A percentile compares a stretch with the other conserved stretches of the same genome.
These are phyloP conservation scores for Pseudococcus jackbeardsleyi DNA, from an alignment of 2,888 invertebrate species.

Conservation along the genomic window DNA sequence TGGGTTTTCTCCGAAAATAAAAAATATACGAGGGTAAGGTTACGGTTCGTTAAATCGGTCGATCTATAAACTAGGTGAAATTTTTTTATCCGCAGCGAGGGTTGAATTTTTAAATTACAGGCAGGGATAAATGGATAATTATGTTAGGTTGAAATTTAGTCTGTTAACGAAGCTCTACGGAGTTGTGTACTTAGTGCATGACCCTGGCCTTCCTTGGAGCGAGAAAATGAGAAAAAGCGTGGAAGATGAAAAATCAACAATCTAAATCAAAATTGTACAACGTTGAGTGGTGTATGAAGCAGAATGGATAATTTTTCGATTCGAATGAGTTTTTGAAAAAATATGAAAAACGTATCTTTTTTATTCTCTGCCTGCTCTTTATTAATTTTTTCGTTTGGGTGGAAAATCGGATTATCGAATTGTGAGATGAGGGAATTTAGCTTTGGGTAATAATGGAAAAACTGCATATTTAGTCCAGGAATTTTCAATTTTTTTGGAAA, in stretches of 20 bases:
- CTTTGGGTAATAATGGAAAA: too few relatives aligned
- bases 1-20: not conserved
- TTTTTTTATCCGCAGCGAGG: not conserved
- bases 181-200: not conserved
- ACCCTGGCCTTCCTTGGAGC: not conserved
- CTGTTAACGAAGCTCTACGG: not conserved
- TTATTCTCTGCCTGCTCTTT: too few relatives aligned
- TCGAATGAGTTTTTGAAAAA: not conserved
- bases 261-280: not conserved
- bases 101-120: not conserved
- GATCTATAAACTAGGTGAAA: not conserved
- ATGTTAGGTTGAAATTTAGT: not conserved
- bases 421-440: too few relatives aligned
- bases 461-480: too few relatives aligned
- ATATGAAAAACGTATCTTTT: too few relatives aligned
- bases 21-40: not conserved
- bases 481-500: too few relatives aligned
- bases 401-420: too few relatives aligned
- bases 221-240: not conserved
- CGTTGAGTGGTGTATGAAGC: not conserved
- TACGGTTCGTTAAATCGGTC: conserved; percentile 2
- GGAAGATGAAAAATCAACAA: not conserved
- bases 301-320: not conserved
- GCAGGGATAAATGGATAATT: not conserved
- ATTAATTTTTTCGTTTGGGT: too few relatives aligned